Percentiles rank a stretch among this genome's conserved stretches.
These are phyloP conservation scores for Nemapogon koenigi DNA, from an alignment of 2,888 invertebrate species.

Conservation along the genomic window DNA sequence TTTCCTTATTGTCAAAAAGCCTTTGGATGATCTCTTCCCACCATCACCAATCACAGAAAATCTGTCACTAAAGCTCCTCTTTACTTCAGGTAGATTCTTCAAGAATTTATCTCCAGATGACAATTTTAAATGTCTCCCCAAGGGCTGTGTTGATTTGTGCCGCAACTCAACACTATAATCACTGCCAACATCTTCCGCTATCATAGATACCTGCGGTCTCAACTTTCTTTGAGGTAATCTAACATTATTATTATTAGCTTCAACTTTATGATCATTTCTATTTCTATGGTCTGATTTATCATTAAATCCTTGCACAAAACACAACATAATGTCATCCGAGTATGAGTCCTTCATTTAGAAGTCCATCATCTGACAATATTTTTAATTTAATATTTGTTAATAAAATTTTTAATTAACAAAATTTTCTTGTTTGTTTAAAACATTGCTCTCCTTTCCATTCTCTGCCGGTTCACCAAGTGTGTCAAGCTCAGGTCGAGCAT, in stretches of 20 bases:
- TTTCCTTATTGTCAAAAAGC: conserved; percentile 50
- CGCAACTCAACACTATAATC: conserved; percentile 26
- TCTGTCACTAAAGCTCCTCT: conserved; percentile 54
- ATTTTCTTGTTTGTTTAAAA: no score
- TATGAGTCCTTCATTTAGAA: conserved; percentile 59
- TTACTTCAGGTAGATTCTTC: conserved; percentile 38
- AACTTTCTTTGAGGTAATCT: conserved; percentile 21
- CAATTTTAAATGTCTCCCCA: conserved; percentile 38
- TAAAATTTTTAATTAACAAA: no score
- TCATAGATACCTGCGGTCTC: conserved; percentile 24
- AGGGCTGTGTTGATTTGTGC: conserved; percentile 22
- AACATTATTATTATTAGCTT: conserved; percentile 34
- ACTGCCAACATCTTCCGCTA: conserved; percentile 21
- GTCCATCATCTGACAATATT: conserved; percentile 30
- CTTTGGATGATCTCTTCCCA: conserved; percentile 35
- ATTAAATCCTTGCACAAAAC: conserved; percentile 72
- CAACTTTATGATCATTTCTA: conserved; percentile 33
- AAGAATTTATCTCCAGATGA: conserved; percentile 31
- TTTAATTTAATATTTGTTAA: background rate
- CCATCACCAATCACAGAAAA: conserved; percentile 46
- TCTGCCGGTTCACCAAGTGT: no score
- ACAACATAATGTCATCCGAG: conserved; percentile 69
- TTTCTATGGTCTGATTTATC: no score
- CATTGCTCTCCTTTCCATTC: no score
- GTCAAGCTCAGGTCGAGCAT: no score